Evolutionary conservation across 2,797 vertebrate genomes (phyloP).

Genomic region (Periparus ater): DNA sequence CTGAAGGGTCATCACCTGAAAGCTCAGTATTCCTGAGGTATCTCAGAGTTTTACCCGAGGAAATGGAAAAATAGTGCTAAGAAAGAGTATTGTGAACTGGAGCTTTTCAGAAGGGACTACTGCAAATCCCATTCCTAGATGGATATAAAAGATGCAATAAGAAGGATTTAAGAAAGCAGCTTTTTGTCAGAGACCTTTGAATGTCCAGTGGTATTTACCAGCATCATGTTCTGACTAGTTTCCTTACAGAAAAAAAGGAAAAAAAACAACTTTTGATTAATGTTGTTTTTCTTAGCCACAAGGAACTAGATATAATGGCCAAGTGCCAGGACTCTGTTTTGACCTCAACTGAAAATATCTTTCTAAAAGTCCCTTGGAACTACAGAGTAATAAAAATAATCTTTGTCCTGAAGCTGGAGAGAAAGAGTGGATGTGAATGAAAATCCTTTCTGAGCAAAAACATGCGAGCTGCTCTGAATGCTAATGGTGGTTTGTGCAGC

Average conservation of each 20-base stretch:
- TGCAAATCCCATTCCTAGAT: constrained; percentile 33
- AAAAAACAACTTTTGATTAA: constrained; percentile 9
- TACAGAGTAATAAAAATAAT: constrained; percentile 55
- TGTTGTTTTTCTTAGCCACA: constrained; percentile 33
- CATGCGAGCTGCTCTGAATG: background rate
- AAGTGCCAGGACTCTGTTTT: constrained; percentile 42
- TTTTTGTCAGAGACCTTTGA: constrained; percentile 46
- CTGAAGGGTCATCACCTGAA: background rate
- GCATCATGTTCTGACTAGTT: constrained; percentile 6
- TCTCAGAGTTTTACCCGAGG: background rate
- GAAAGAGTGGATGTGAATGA: constrained; percentile 33
- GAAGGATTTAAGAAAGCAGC: constrained; percentile 40
- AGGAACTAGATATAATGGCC: constrained; percentile 30
- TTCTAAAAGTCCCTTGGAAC: constrained; percentile 36
- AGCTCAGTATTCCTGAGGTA: background rate
- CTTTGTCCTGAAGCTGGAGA: constrained; percentile 28
- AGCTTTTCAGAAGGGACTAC: constrained; percentile 9
- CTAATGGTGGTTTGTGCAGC: background rate
- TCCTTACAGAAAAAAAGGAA: background rate
- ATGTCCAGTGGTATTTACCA: constrained; percentile 28
- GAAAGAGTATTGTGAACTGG: background rate
- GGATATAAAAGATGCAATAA: constrained; percentile 27
- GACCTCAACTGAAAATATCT: constrained; percentile 53
- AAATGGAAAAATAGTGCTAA: background rate
- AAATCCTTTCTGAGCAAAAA: constrained; percentile 23